Evolutionary conservation across 2,888 invertebrate species (phyloP), one percentile per base, ranked within the genome.

Genomic region (Agapostemon virescens): DNA sequence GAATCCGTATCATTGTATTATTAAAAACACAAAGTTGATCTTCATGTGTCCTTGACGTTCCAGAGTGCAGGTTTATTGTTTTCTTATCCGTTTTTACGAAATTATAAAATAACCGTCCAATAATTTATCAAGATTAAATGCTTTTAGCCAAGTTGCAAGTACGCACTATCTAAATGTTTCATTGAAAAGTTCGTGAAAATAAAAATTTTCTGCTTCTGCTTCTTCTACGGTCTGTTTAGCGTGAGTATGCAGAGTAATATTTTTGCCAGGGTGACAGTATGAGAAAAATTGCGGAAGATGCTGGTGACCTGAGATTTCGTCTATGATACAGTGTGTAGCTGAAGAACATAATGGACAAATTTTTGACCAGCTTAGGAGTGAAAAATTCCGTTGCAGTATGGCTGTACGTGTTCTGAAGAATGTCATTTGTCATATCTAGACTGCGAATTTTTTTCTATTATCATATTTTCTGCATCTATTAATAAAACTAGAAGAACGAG

Each of bases 181-280:
- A 49, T 11, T 49, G 49, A 49, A 49, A 49, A 49, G n/a, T 49
- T 49, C 11, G 3, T 3, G 3, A n/a, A 9, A 49, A 45, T 45
- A 45, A 45, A 33, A 20, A 49, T 3, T 2, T n/a, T n/a, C 49
- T 11, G 49, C 49, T n/a, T 49, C n/a, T n/a, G n/a, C n/a, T n/a
- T 49, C 11, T 49, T 49, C 49, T 49, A n/a, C 49, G n/a, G 49
- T 49, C 20, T 49, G 49, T 49, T 11, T 49, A n/a, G 49, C 49
- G n/a, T 11, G 2, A 49, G n/a, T 49, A n/a, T n/a, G 49, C 49
- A 11, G 9, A 3, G 49, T n/a, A 49, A 49, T 49, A 49, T n/a
- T 49, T 49, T 49, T 11, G 49, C n/a, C 49, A n/a, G 49, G n/a
- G n/a, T 45, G 45, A 49, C 49, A n/a, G 49, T n/a, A 49, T n/a